Percentiles rank a stretch among this genome's conserved stretches.
Conservation (phyloP, 1,140 invertebrate species). For the Wiebesia pumilae region DNA sequence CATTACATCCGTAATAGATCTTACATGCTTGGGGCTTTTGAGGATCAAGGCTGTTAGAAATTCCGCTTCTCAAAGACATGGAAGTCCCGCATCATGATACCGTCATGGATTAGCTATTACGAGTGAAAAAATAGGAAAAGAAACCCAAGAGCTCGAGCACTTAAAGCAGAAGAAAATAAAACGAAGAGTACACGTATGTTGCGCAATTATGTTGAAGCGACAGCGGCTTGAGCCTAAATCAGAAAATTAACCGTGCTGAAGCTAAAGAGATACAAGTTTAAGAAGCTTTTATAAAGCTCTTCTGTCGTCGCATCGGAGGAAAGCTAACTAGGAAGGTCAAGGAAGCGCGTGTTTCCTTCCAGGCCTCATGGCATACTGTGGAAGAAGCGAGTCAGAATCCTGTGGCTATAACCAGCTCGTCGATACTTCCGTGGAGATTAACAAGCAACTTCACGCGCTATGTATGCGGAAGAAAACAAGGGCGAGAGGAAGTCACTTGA, state of each 20-base stretch:
- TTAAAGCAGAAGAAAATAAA: neutral
- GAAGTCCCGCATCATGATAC: neutral
- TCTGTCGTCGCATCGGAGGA: neutral
- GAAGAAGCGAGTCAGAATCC: constrained; percentile 26
- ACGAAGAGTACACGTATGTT: neutral
- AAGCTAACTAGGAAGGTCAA: neutral
- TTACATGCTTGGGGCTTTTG: no score
- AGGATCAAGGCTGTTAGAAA: neutral
- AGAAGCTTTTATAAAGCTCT: neutral
- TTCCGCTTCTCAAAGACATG: neutral
- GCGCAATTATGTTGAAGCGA: neutral
- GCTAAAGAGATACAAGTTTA: neutral
- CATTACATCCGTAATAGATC: neutral
- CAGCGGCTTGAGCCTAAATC: no score
- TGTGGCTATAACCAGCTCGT: constrained; percentile 2
- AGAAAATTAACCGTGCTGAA: neutral
- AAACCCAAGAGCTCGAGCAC: neutral
- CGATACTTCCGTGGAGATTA: constrained; percentile 39
- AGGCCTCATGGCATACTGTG: no score
- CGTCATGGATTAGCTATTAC: neutral
- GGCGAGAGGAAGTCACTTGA: constrained; percentile 45
- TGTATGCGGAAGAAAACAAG: constrained; percentile 11
- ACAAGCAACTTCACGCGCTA: constrained; percentile 39
- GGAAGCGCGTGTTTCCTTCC: neutral
- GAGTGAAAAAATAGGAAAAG: neutral